Conservation (phyloP, 2,797 vertebrate genomes). For the Sebastes kiyomatsui region DNA sequence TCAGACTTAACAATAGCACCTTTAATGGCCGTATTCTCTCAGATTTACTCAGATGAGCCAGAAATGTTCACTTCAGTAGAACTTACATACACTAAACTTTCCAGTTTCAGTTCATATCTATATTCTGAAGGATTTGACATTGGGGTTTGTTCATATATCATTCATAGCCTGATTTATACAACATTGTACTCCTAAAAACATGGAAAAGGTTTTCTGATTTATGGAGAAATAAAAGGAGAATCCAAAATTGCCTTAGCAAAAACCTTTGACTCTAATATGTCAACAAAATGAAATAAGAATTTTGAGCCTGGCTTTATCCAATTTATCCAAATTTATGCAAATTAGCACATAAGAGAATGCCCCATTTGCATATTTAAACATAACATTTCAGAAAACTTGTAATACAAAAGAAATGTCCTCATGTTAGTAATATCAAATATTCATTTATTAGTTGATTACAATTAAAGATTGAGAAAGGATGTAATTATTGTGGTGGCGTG, state of each 20-base stretch:
- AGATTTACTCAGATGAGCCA: not conserved
- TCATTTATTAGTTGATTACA: not conserved
- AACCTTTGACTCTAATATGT: not conserved
- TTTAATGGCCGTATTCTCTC: not conserved
- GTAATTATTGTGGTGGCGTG: no score
- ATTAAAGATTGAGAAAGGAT: not conserved
- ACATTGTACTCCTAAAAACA: no score
- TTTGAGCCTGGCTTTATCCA: not conserved
- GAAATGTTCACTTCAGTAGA: no score
- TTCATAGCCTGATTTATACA: not conserved
- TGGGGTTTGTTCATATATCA: not conserved
- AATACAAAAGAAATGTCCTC: not conserved
- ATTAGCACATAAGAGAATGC: not conserved
- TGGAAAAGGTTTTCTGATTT: not conserved
- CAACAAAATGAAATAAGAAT: not conserved
- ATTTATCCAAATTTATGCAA: no score
- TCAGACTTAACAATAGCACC: no score
- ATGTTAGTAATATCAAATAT: not conserved
- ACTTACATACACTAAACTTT: not conserved
- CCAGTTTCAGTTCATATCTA: not conserved
- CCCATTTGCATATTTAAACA: not conserved
- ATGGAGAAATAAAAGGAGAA: no score
- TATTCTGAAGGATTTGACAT: not conserved
- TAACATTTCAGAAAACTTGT: not conserved
- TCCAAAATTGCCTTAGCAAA: no score